A percentile compares a stretch with the other conserved stretches of the same genome.
Conservation (phyloP, 1,140 invertebrate species). For the Myzus persicae region DNA sequence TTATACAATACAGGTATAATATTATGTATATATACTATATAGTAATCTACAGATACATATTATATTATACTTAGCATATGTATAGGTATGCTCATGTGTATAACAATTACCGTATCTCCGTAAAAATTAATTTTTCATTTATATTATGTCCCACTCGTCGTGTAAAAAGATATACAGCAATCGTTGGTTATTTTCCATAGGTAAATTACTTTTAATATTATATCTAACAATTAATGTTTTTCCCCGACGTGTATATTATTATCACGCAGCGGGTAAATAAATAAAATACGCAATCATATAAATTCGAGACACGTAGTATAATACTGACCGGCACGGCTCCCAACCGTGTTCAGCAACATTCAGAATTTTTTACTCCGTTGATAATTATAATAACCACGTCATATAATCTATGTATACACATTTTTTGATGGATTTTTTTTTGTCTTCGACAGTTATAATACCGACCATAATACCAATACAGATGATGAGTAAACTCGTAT, state of each 20-base stretch:
- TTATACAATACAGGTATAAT: background rate
- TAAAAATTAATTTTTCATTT: slow-evolving; percentile 10
- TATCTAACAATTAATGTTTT: slow-evolving; percentile 8
- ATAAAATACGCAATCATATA: background rate
- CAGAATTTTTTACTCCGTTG: background rate
- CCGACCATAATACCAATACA: too few species aligned
- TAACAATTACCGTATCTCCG: background rate
- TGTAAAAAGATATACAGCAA: background rate
- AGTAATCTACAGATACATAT: too few species aligned
- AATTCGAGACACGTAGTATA: background rate
- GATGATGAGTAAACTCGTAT: background rate
- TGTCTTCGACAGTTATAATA: background rate
- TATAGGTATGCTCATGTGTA: background rate
- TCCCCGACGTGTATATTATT: background rate
- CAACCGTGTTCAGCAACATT: background rate
- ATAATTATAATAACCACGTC: background rate
- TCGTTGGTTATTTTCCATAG: background rate
- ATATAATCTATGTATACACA: background rate
- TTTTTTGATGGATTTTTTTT: background rate
- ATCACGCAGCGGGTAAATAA: background rate
- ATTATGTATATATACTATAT: background rate
- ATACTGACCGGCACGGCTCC: background rate
- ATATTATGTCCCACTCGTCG: background rate
- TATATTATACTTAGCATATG: background rate
- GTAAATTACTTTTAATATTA: background rate